Evolutionary conservation across 2,797 vertebrate genomes (phyloP).

Genomic region (Syngnathus rostellatus): DNA sequence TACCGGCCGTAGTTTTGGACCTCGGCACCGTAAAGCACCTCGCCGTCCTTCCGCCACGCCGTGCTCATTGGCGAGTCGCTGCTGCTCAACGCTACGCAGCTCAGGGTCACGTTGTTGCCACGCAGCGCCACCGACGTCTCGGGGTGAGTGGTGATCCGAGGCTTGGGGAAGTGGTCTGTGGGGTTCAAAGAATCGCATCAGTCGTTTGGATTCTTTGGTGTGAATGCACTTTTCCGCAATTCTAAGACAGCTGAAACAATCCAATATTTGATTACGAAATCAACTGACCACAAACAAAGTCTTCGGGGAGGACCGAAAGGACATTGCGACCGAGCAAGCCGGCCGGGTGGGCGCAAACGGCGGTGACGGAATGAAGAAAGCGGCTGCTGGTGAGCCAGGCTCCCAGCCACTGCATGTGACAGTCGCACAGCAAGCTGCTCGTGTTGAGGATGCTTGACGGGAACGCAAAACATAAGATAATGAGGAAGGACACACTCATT

Average conservation of each 20-base stretch:
- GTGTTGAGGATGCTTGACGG: constrained; percentile 79
- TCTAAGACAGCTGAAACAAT: neutral
- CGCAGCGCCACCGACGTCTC: constrained; percentile 87
- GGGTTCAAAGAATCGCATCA: neutral
- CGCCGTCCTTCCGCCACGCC: constrained; percentile 94
- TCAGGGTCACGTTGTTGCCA: constrained; percentile 87
- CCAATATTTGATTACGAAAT: neutral
- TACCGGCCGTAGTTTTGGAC: constrained; percentile 89
- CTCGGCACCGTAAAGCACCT: constrained; percentile 83
- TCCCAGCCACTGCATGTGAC: constrained; percentile 85
- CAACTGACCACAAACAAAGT: constrained; percentile 92
- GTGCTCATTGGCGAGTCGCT: constrained; percentile 94
- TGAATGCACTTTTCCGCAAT: neutral
- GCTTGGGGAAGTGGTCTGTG: constrained; percentile 97
- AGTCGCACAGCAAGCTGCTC: constrained; percentile 87
- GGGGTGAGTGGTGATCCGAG: constrained; percentile 90
- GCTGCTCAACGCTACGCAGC: constrained; percentile 91
- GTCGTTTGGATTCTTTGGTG: neutral
- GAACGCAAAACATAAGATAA: constrained; percentile 6
- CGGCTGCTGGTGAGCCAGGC: constrained; percentile 72
- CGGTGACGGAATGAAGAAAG: constrained; percentile 73
- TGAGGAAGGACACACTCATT: neutral
- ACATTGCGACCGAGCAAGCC: constrained; percentile 72
- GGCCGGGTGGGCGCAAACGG: constrained; percentile 80
- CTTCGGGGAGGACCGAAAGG: constrained; percentile 73